These are phyloP conservation scores for Griposia aprilina DNA, from an alignment of 2,888 invertebrate genomes.

Conservation along the genomic window DNA sequence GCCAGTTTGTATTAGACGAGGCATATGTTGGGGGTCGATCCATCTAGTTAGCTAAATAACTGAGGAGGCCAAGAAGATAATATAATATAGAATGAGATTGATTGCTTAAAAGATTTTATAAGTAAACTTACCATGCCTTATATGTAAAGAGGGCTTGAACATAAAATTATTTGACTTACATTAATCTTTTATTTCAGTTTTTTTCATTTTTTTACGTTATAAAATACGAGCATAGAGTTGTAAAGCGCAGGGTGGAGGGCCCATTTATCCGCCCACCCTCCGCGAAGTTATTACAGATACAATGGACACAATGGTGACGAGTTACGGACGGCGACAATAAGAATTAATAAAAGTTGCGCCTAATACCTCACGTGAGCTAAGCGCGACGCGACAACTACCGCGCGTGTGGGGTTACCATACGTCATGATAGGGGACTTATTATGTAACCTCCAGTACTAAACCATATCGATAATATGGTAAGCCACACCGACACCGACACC, in stretches of 20 bases:
- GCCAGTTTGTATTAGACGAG: background rate
- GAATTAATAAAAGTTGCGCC: constrained; percentile 66
- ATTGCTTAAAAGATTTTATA: background rate
- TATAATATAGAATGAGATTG: background rate
- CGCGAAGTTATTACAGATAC: constrained; percentile 45
- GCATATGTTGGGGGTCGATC: constrained; percentile 7
- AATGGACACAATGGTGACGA: constrained; percentile 50
- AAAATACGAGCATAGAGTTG: constrained; percentile 13
- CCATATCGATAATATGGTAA: background rate
- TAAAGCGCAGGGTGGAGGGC: constrained; percentile 16
- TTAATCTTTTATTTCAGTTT: constrained; percentile 17
- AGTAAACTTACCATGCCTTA: background rate
- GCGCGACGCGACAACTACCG: constrained; percentile 29
- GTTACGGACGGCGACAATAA: constrained; percentile 43
- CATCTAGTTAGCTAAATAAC: constrained; percentile 7
- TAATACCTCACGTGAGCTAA: constrained; percentile 62
- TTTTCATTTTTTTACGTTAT: constrained; percentile 21
- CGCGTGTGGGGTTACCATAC: background rate
- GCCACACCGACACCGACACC: background rate
- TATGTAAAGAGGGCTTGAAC: background rate
- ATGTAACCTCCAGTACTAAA: too few relatives aligned
- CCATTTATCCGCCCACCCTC: constrained; percentile 25
- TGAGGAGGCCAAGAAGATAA: background rate
- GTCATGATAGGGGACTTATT: background rate
- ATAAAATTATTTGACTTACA: background rate